Conservation (phyloP, 2,797 vertebrate genomes). For the Rallus crepitans region DNA sequence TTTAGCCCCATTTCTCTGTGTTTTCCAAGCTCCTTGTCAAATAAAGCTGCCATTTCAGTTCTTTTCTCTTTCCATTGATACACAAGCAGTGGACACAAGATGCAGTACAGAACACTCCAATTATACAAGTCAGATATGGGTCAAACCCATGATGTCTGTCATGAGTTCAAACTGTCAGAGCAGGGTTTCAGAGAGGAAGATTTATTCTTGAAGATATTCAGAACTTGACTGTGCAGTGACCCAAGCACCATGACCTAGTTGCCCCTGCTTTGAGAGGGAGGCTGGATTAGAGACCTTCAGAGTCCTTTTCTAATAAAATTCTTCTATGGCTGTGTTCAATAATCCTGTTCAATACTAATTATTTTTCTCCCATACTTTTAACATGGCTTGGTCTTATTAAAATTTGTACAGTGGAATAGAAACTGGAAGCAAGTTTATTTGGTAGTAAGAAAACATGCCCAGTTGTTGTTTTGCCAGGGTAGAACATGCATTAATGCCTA, state of each 20-base stretch:
- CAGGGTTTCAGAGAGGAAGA: neutral
- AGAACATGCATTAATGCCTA: neutral
- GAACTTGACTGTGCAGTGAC: neutral
- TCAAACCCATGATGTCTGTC: neutral
- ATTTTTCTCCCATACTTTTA: neutral
- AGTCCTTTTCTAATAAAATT: neutral
- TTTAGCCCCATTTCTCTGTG: neutral
- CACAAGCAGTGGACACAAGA: neutral
- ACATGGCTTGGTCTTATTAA: neutral
- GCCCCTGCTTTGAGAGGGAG: neutral
- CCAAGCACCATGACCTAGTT: neutral
- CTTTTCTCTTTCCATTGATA: neutral
- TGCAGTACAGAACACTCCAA: neutral
- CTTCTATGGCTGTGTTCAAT: neutral
- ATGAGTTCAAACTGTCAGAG: neutral
- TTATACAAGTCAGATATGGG: neutral
- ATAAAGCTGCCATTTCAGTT: neutral
- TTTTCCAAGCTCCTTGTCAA: neutral
- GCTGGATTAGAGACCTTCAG: neutral
- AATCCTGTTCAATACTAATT: neutral
- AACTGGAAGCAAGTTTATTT: neutral
- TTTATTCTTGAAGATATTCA: neutral
- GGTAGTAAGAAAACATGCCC: neutral
- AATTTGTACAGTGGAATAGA: neutral
- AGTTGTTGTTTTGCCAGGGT: neutral